A percentile compares a stretch with the other conserved stretches of the same genome.
These are phyloP conservation scores for Anguilla pacifica DNA, from an alignment of 2,797 vertebrate species.

Conservation along the genomic window DNA sequence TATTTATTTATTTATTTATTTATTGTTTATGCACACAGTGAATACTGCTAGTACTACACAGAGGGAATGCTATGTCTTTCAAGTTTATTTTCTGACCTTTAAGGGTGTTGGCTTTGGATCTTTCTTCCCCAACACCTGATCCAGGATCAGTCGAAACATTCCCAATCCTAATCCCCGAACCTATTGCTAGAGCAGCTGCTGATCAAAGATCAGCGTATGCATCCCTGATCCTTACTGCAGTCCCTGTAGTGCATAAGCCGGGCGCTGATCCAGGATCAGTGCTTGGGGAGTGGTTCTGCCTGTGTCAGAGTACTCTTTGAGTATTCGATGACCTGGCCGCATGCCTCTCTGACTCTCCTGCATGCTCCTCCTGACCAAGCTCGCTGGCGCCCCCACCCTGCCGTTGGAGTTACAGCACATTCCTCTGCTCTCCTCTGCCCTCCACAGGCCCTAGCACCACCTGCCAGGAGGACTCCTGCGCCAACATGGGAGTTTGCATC, in stretches of 20 bases:
- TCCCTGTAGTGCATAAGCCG: background rate
- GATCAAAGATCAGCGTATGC: background rate
- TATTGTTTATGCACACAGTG: background rate
- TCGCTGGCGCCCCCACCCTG: conserved; percentile 16
- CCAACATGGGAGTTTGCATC: conserved; percentile 94
- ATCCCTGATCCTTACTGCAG: background rate
- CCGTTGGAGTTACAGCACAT: background rate
- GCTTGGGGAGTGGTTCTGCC: background rate
- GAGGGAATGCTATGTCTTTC: conserved; percentile 31
- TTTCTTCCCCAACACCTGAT: background rate
- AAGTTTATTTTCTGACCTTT: conserved; percentile 1
- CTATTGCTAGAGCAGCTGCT: background rate
- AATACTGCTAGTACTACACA: background rate
- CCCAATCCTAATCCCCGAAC: background rate
- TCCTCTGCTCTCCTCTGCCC: background rate
- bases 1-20: too few relatives aligned
- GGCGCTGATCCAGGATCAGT: background rate
- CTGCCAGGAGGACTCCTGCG: conserved; percentile 95
- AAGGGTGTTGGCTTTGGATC: background rate
- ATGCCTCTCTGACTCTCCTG: conserved; percentile 19
- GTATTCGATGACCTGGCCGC: conserved; percentile 1
- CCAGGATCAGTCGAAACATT: background rate
- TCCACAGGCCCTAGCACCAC: conserved; percentile 88
- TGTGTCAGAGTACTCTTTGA: background rate
- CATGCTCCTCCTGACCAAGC: conserved; percentile 23